Evolutionary conservation across 2,797 vertebrate species (phyloP).

Genomic region (Oreortyx pictus): DNA sequence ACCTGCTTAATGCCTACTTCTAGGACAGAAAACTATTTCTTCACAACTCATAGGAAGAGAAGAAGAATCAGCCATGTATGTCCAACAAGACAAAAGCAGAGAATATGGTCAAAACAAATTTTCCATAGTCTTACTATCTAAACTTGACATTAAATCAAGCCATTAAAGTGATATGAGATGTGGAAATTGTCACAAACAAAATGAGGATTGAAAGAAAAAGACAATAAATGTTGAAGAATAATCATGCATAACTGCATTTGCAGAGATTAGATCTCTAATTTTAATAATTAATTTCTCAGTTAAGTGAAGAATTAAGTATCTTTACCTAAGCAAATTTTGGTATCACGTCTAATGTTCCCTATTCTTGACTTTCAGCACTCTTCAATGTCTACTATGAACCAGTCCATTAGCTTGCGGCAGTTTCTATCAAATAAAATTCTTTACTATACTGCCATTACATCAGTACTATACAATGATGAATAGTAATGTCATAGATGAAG

Average conservation of each 20-base stretch:
- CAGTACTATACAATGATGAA: neutral
- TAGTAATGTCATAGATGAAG: neutral
- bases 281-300: neutral
- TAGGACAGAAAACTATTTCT: neutral
- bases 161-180: neutral
- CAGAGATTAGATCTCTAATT: neutral
- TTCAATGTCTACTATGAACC: neutral
- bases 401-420: neutral
- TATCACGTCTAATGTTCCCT: neutral
- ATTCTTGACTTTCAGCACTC: neutral
- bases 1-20: neutral
- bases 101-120: neutral
- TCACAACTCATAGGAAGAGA: neutral
- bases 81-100: neutral
- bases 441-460: neutral
- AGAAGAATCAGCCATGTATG: neutral
- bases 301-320: neutral
- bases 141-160: neutral
- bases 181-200: neutral
- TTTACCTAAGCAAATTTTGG: neutral
- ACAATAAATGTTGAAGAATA: rapidly evolving
- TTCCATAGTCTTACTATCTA: neutral
- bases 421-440: neutral
- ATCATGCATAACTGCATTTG: neutral
- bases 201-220: neutral